Base-by-base conservation (phyloP, 2,113 vertebrate genomes). In the Phylloscopus trochiloides region DNA sequence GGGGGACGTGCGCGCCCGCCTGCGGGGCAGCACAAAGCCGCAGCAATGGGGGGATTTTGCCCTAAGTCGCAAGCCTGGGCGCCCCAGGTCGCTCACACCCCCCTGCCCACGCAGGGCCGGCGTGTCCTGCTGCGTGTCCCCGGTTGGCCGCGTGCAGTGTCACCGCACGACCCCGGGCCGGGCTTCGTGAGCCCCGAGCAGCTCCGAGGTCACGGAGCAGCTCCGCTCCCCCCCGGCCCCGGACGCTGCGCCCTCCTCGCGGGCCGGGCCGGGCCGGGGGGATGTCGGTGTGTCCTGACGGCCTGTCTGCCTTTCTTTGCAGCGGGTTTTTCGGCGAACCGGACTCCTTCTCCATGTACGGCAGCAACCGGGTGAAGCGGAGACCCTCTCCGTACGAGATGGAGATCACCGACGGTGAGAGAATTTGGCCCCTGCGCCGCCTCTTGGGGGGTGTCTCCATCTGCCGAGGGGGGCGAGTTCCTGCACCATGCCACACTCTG, bases 311-410 rank as follows among this genome's bases (percentile, higher is more conserved):
- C 34, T 97, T 67, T 79, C 54, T 95, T 97, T 59, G 78, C 96
- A 97, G 97, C 87, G 98, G 98, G 67, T 99, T 98, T 91, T 99
- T 98, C 96, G 99, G 98, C 67, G 99, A 99, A 88, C 98, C 98
- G 32, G 99, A 99, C 95, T 98, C 98, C 91, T 99, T 99, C 97
- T 98, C 98, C 86, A 99, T 99, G 99, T 99, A 99, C 90, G 98
- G 96, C 94, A 97, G 98, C 98, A 99, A 98, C 96, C 98, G 99
- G 96, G 98, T 97, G 95, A 98, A 98, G 97, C 93, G 98, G 97
- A 99, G 99, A 96, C 98, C 98, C 31, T 99, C 98, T 77, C 99
- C 99, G 18, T 99, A 99, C 90, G 99, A 99, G 98, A 98, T 99
- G 98, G 99, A 99, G 97, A 98, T 99, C 95, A 98, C 98, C 47